A percentile compares a stretch with the other conserved stretches of the same genome.
Evolutionary conservation across 2,113 vertebrate species (phyloP).

Genomic region (Ciconia stormi): DNA sequence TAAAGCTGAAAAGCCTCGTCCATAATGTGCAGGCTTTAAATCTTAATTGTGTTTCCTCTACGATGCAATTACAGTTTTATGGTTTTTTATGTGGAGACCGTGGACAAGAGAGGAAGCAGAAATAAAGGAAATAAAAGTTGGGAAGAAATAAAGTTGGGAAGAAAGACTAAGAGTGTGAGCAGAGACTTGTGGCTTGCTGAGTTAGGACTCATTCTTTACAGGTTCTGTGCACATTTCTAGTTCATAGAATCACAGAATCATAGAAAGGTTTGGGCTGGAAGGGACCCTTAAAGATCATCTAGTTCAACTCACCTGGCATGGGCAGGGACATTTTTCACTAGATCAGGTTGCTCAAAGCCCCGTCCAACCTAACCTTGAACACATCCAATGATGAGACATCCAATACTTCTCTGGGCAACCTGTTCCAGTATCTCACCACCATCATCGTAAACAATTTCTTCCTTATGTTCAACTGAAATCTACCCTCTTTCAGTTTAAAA

Average conservation of each 20-base stretch:
- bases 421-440: background rate
- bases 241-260: background rate
- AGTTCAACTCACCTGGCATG: background rate
- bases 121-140: background rate
- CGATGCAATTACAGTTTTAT: accelerated
- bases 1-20: background rate
- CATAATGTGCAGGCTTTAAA: background rate
- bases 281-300: background rate
- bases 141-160: background rate
- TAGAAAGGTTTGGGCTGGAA: background rate
- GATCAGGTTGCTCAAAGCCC: background rate
- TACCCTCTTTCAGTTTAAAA: background rate
- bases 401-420: background rate
- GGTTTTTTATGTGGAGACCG: accelerated
- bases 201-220: background rate
- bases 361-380: too few species aligned
- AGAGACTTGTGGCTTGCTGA: background rate
- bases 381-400: background rate
- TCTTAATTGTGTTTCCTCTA: background rate
- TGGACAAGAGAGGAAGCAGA: background rate
- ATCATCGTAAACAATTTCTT: background rate
- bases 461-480: background rate
- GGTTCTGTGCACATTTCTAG: background rate
- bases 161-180: background rate
- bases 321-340: background rate